These are phyloP conservation scores for Thomomys bottae DNA, from an alignment of 2,113 vertebrate species.

Conservation along the genomic window DNA sequence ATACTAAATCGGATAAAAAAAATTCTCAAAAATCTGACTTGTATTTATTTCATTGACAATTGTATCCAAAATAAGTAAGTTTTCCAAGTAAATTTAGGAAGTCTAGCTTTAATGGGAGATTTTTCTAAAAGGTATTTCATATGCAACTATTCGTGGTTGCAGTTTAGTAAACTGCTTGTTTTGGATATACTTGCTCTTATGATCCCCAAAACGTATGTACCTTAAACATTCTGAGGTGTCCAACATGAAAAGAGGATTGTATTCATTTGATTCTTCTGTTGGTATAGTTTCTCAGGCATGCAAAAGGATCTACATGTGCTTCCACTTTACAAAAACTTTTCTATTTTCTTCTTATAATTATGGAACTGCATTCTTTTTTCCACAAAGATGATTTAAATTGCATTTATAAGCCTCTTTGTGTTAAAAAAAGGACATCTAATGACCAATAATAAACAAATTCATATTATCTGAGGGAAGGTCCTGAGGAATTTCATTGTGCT, in stretches of 20 bases:
- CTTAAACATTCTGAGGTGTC: neutral
- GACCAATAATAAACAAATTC: neutral
- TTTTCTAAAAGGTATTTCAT: neutral
- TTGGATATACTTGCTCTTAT: neutral
- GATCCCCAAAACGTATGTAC: neutral
- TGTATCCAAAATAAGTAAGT: neutral
- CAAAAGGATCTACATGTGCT: neutral
- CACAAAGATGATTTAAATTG: too few relatives aligned
- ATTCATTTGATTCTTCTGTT: neutral
- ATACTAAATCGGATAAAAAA: neutral
- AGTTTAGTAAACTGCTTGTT: neutral
- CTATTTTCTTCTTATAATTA: neutral
- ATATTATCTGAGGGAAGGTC: neutral
- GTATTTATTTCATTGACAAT: neutral
- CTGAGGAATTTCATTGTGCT: neutral
- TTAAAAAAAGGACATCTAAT: neutral
- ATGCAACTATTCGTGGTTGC: neutral
- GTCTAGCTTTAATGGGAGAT: neutral
- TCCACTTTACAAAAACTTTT: neutral
- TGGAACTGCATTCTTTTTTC: neutral
- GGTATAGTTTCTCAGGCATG: neutral
- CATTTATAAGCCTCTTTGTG: neutral
- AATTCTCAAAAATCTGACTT: neutral
- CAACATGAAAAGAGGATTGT: neutral
- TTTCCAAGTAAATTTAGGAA: neutral